Percentiles rank a stretch among this genome's conserved stretches.
phyloP scores from a whole-genome alignment of 2,113 vertebrate species.

The Corydoras maculifer region DNA sequence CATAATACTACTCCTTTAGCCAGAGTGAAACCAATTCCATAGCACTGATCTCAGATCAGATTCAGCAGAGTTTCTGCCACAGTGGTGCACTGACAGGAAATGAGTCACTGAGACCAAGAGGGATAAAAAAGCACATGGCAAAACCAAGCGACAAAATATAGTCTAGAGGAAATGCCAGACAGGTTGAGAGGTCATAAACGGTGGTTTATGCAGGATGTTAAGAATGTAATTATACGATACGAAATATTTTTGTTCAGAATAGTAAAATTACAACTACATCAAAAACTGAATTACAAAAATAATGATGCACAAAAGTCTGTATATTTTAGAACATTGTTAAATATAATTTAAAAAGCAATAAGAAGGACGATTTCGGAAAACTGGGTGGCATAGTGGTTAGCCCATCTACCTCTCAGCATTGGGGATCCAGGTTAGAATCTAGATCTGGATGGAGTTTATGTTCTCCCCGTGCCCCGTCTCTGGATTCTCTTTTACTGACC shows the following conservation, averaged over 20 bases:
- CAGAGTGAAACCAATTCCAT: neutral
- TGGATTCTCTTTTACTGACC: too few relatives aligned
- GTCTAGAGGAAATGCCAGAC: neutral
- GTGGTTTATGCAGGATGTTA: slow-evolving; percentile 21
- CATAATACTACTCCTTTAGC: neutral
- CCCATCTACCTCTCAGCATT: too few relatives aligned
- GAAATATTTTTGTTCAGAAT: too few relatives aligned
- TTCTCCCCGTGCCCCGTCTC: too few relatives aligned
- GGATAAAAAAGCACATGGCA: neutral
- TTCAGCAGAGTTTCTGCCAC: neutral
- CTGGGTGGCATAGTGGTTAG: too few relatives aligned
- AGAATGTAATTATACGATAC: neutral
- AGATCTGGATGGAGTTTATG: too few relatives aligned
- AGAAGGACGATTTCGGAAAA: too few relatives aligned
- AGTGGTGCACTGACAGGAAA: slow-evolving; percentile 6
- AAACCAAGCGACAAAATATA: slow-evolving; percentile 2
- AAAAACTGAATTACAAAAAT: slow-evolving; percentile 10
- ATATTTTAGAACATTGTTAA: too few relatives aligned
- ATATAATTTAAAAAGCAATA: neutral
- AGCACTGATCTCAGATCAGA: slow-evolving; percentile 8
- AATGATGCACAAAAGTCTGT: slow-evolving; percentile 9
- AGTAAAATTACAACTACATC: too few relatives aligned
- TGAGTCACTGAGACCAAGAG: slow-evolving; percentile 13
- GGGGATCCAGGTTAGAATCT: too few relatives aligned
- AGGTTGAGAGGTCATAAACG: neutral